phyloP scores from a whole-genome alignment of 2,888 invertebrate species.

The Melieria omissa region DNA sequence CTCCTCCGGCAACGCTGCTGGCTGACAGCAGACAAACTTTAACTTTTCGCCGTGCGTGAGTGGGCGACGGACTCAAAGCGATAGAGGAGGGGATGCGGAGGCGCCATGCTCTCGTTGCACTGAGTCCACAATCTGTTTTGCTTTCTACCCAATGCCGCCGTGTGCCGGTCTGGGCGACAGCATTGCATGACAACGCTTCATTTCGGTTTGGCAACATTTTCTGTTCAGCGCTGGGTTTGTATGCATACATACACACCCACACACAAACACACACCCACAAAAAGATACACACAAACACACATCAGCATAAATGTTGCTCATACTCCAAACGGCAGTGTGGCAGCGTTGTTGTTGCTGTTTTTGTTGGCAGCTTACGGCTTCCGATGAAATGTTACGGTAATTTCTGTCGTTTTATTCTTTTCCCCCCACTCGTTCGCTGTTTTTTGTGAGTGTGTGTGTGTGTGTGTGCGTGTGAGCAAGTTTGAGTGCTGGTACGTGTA shows the following conservation, averaged over 20 bases:
- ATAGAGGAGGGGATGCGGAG: no score
- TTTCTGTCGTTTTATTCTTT: constrained; percentile 32
- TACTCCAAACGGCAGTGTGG: no score
- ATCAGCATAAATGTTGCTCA: neutral
- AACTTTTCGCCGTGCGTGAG: no score
- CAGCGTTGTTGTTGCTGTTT: constrained; percentile 11
- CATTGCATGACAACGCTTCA: constrained; percentile 21
- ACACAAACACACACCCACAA: constrained; percentile 19
- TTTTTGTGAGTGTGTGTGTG: constrained; percentile 17
- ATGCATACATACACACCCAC: constrained; percentile 23
- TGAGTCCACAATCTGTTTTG: no score
- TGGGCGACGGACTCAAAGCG: no score
- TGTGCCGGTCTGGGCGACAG: neutral
- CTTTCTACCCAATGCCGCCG: no score
- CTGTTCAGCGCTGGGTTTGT: neutral
- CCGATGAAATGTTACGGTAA: constrained; percentile 39
- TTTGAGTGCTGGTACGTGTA: neutral
- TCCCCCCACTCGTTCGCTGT: neutral
- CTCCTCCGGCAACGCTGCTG: no score
- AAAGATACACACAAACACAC: constrained; percentile 8
- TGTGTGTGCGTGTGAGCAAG: constrained; percentile 10
- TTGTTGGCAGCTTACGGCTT: constrained; percentile 29
- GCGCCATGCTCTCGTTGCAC: no score
- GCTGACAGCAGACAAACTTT: no score
- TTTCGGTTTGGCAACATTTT: constrained; percentile 19